Evolutionary conservation across 1,140 invertebrate genomes (phyloP).

Genomic region (Agrypnia vestita): DNA sequence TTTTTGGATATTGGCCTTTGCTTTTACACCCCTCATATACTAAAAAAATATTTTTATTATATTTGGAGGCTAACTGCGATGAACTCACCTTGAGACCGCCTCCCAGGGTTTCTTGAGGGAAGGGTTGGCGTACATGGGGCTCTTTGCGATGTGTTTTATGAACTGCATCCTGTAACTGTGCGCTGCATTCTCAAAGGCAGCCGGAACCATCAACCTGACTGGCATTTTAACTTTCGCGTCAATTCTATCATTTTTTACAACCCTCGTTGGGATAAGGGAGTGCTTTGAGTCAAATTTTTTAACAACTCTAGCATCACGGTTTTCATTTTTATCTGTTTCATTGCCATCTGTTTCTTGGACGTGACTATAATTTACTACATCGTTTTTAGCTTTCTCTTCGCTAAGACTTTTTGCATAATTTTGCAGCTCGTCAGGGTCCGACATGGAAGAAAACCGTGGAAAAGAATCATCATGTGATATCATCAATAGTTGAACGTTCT

Average conservation of each 20-base stretch:
- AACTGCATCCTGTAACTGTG: conserved; percentile 66
- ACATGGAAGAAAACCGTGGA: background rate
- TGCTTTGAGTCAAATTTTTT: background rate
- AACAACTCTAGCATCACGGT: background rate
- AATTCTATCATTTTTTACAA: background rate
- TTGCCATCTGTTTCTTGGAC: no score
- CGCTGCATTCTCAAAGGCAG: conserved; percentile 60
- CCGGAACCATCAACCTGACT: conserved; percentile 63
- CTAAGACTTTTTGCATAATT: background rate
- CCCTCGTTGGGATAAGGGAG: conserved; percentile 3
- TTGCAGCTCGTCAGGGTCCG: conserved; percentile 8
- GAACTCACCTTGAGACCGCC: conserved; percentile 65
- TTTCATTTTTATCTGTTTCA: background rate
- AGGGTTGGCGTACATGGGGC: conserved; percentile 67
- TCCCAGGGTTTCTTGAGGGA: conserved; percentile 67
- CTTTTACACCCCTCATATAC: no score
- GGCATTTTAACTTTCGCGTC: conserved; percentile 36
- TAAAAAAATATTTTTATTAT: no score
- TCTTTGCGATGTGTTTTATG: conserved; percentile 68
- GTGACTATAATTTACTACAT: no score
- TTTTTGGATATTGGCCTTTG: no score
- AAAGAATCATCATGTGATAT: conserved; percentile 28
- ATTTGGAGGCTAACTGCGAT: no score
- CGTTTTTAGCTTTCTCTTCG: background rate
- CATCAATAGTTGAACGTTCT: conserved; percentile 27